phyloP scores from a whole-genome alignment of 1,140 invertebrate species.

The Octopus bimaculoides region DNA sequence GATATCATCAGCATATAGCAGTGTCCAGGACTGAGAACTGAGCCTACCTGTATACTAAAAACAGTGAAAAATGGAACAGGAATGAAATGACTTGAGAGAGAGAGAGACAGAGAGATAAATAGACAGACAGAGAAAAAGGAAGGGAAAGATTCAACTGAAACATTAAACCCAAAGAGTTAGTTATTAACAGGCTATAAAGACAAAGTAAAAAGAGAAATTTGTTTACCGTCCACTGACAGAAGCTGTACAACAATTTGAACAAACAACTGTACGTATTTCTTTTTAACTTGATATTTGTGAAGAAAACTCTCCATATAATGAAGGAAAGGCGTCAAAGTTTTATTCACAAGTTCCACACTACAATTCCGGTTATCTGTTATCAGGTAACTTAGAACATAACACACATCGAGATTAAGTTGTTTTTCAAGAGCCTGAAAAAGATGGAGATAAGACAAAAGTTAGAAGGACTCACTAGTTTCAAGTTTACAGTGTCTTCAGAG shows the following conservation, averaged over 20 bases:
- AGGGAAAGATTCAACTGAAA: neutral
- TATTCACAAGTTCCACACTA: neutral
- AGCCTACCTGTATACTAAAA: no score
- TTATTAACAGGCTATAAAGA: neutral
- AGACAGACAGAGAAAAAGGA: neutral
- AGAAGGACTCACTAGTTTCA: neutral
- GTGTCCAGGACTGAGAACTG: no score
- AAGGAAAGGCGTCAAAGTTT: neutral
- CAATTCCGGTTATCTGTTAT: neutral
- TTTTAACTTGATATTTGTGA: neutral
- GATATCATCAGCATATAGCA: no score
- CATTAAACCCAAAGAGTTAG: no score
- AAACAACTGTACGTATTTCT: neutral
- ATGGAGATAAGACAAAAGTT: neutral
- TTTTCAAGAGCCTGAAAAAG: neutral
- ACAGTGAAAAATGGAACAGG: no score
- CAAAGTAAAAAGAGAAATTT: neutral
- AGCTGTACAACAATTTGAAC: neutral
- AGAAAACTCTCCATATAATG: neutral
- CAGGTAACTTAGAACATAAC: neutral
- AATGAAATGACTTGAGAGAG: no score
- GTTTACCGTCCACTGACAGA: neutral
- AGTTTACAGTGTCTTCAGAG: no score
- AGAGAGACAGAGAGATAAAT: neutral
- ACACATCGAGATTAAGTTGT: neutral